These are phyloP conservation scores for Drosophila willistoni DNA, from an alignment of 1,140 invertebrate species.

Conservation along the genomic window DNA sequence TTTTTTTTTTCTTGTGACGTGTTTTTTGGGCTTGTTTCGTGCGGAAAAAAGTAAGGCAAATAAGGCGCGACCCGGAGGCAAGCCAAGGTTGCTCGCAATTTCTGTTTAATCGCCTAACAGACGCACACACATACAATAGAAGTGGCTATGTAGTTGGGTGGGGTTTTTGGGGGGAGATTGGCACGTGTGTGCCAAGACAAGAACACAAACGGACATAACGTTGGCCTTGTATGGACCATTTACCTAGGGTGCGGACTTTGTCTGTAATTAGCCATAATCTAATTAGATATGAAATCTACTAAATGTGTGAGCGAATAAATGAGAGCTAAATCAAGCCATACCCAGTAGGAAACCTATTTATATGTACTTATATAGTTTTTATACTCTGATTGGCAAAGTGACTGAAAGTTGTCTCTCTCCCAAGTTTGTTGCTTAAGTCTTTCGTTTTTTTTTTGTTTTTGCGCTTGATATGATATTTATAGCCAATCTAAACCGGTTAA, in stretches of 20 bases:
- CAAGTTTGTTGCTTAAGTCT: slow-evolving; percentile 60
- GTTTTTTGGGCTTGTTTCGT: slow-evolving; percentile 55
- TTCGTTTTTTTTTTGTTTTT: slow-evolving; percentile 36
- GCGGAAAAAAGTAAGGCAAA: slow-evolving; percentile 68
- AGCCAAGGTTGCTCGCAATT: slow-evolving; percentile 54
- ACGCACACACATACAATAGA: slow-evolving; percentile 13
- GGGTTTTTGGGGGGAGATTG: slow-evolving; percentile 23
- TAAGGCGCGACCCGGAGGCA: slow-evolving; percentile 53
- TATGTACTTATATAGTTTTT: not conserved
- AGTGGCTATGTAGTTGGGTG: slow-evolving; percentile 13
- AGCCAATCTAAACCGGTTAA: slow-evolving; percentile 65
- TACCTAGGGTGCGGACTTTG: slow-evolving; percentile 65
- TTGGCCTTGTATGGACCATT: slow-evolving; percentile 47
- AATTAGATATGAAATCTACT: slow-evolving; percentile 47
- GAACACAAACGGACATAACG: slow-evolving; percentile 40
- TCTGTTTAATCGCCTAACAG: not conserved
- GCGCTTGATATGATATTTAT: slow-evolving; percentile 55
- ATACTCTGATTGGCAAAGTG: slow-evolving; percentile 31
- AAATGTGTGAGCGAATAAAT: not conserved
- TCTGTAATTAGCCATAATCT: slow-evolving; percentile 68
- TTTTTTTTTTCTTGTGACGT: slow-evolving; percentile 18
- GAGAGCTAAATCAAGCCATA: slow-evolving; percentile 34
- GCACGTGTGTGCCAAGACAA: slow-evolving; percentile 65
- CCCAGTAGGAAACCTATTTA: slow-evolving; percentile 8
- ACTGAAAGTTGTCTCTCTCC: slow-evolving; percentile 14